Conservation (phyloP, 2,797 vertebrate genomes). For the Apogon talboti region DNA sequence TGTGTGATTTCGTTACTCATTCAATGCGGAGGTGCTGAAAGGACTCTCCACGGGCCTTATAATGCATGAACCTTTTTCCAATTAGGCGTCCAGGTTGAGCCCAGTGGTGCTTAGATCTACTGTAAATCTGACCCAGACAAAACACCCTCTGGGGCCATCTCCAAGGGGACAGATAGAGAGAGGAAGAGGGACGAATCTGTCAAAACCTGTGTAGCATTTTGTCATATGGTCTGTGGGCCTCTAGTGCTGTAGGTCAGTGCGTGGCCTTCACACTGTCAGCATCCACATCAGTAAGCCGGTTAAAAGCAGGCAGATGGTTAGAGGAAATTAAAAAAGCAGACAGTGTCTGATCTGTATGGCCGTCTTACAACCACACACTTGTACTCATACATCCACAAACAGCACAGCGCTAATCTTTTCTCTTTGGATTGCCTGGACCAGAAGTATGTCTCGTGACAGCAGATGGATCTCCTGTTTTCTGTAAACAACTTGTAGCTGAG, state of each 20-base stretch:
- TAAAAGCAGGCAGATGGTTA: conserved; percentile 46
- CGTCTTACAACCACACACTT: conserved; percentile 33
- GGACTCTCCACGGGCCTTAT: conserved; percentile 64
- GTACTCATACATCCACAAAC: conserved; percentile 10
- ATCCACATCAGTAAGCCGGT: conserved; percentile 42
- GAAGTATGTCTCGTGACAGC: conserved; percentile 33
- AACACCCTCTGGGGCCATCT: conserved; percentile 60
- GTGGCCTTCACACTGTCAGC: conserved; percentile 53
- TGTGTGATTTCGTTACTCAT: conserved; percentile 49
- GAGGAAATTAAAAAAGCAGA: conserved; percentile 24
- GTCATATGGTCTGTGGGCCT: conserved; percentile 49
- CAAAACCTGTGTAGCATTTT: conserved; percentile 52
- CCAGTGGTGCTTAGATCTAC: conserved; percentile 60
- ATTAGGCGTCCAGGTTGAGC: conserved; percentile 62
- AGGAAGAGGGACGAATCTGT: conserved; percentile 55
- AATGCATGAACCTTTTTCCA: conserved; percentile 74
- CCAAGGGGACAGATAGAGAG: conserved; percentile 46
- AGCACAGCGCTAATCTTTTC: conserved; percentile 11
- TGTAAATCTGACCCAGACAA: conserved; percentile 75
- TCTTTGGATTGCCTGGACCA: conserved; percentile 15
- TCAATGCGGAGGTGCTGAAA: conserved; percentile 70
- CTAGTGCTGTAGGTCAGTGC: conserved; percentile 50
- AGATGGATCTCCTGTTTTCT: conserved; percentile 31
- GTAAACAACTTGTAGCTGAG: conserved; percentile 37
- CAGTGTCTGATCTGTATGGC: conserved; percentile 31